phyloP scores from a whole-genome alignment of 2,888 invertebrate genomes.

The Xestia xanthographa region DNA sequence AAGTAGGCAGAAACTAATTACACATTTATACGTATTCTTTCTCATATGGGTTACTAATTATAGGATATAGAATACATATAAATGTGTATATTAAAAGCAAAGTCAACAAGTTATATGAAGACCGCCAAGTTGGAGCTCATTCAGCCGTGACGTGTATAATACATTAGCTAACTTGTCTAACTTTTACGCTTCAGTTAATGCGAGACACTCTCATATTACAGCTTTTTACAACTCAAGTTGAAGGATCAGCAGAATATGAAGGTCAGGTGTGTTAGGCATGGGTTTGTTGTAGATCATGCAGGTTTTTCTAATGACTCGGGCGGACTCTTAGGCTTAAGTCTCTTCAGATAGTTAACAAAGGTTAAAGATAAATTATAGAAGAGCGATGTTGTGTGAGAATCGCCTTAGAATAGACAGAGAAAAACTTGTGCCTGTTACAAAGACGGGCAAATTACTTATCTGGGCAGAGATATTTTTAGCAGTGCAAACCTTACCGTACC shows the following conservation, averaged over 20 bases:
- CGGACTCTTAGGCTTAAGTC: too few relatives aligned
- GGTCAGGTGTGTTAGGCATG: neutral
- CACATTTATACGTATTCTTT: slow-evolving; percentile 2
- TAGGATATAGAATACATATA: neutral
- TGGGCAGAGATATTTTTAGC: neutral
- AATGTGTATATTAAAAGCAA: neutral
- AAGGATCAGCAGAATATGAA: neutral
- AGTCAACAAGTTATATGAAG: slow-evolving; percentile 17
- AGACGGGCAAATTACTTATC: neutral
- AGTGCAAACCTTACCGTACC: neutral
- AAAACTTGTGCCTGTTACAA: neutral
- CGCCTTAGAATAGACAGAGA: neutral
- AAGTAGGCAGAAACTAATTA: neutral
- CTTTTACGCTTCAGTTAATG: neutral
- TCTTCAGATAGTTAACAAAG: too few relatives aligned
- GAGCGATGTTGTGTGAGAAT: neutral
- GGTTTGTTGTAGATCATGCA: too few relatives aligned
- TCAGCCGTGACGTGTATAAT: neutral
- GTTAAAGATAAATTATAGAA: too few relatives aligned
- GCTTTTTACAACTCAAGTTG: neutral
- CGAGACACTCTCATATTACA: neutral
- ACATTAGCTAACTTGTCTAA: slow-evolving; percentile 24
- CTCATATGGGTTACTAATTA: neutral
- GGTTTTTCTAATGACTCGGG: too few relatives aligned
- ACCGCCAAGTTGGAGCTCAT: neutral